Percentiles rank a stretch among this genome's conserved stretches.
Conservation (phyloP, 2,113 vertebrate genomes). For the Heterotilapia buettikoferi region DNA sequence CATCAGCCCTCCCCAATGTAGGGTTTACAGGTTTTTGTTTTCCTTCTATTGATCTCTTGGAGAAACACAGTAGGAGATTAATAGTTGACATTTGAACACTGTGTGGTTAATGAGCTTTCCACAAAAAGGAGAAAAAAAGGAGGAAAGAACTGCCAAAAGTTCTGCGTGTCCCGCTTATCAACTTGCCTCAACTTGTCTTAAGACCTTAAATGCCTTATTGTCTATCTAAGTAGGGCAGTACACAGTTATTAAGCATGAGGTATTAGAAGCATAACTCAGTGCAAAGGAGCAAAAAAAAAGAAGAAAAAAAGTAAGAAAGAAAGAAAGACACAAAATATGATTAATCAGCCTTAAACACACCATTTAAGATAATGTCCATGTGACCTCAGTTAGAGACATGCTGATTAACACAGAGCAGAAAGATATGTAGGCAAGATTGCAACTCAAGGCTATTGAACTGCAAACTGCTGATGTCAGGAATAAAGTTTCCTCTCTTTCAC, state of each 20-base stretch:
- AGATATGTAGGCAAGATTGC: background rate
- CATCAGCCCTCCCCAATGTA: background rate
- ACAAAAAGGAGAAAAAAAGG: background rate
- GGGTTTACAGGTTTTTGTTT: background rate
- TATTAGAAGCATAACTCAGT: background rate
- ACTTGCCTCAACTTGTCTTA: background rate
- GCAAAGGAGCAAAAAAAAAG: background rate
- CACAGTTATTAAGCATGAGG: background rate
- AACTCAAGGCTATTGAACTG: conserved; percentile 1
- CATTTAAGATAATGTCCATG: background rate
- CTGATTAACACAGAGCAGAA: background rate
- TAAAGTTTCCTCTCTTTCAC: conserved; percentile 32
- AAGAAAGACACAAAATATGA: background rate
- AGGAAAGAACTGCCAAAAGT: background rate
- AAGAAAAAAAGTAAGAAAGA: background rate
- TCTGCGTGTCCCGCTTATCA: background rate
- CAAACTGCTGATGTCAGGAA: conserved; percentile 56
- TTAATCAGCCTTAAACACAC: background rate
- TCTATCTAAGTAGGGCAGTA: background rate
- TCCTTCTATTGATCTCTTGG: background rate
- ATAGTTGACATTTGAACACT: background rate
- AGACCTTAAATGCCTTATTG: background rate
- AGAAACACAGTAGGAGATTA: background rate
- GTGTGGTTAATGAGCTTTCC: background rate
- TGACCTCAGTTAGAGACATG: background rate